Evolutionary conservation across 2,888 invertebrate species (phyloP), one percentile per base, ranked within the genome.

Genomic region (Acanthococcus lagerstroemiae): DNA sequence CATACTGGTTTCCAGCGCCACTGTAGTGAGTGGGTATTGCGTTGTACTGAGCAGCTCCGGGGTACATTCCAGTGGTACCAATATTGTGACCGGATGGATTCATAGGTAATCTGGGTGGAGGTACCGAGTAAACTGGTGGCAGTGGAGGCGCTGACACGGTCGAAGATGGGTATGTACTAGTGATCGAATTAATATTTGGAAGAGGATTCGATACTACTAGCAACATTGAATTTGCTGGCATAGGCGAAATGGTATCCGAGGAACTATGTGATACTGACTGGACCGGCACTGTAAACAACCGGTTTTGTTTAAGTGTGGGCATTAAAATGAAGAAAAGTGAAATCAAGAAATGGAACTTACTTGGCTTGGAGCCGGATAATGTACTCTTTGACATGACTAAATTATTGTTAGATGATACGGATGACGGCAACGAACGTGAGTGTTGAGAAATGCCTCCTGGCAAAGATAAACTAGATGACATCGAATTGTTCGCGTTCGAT

Each of bases 101-200:
- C n/a, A n/a, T n/a, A 19, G 67, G 48, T 17, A 67, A 61, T 7
- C 55, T 24, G 50, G 52, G 67, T 0, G 67, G 55, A 25, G 65
- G 68, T 1, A 55, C 45, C 21, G 65, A 6, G 26, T 65, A 65
- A 37, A 48, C 17, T 21, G 68, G 68, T n/a, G n/a, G n/a, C 6
- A 58, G 68, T 3, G 68, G 68, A 22, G 67, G 58, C 26, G 50
- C 67, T 4, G 67, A 24, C 4, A 68, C 68, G 26, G 52, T 24
- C 15, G 37, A 48, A 21, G 26, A 26, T n/a, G 61, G 61, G 27
- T 61, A 61, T 15, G 50, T 9, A 6, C 22, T 61, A 21, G 24
- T 50, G 25, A 61, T 50, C 17, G 50, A 21, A 7, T 15, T 52
- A 21, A 61, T 48, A 52, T 61, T 61, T 3, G 61, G 61, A 30